phyloP scores from a whole-genome alignment of 35 echinoderm and acorn worm species.

The Lytechinus pictus region DNA sequence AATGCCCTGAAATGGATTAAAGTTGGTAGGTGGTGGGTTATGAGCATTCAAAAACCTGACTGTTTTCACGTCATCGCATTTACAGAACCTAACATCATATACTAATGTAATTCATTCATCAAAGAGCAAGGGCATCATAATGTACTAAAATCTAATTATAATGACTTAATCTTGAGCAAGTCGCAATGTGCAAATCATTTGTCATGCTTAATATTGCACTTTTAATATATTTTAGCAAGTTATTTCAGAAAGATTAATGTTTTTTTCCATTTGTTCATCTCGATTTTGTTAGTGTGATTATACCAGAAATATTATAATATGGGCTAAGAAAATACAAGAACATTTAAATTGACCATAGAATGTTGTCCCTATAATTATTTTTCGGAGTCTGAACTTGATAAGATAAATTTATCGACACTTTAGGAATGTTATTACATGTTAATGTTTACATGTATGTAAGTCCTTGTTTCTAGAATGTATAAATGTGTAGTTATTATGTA shows the following conservation, averaged over 20 bases:
- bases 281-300: not conserved
- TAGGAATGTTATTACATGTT: not conserved
- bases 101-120: not conserved
- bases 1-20: not conserved
- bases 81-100: not conserved
- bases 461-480: not conserved
- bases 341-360: not conserved
- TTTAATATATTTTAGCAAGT: not conserved
- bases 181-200: not conserved
- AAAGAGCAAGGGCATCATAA: not conserved
- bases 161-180: not conserved
- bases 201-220: not conserved
- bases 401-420: not conserved
- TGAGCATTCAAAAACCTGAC: not conserved
- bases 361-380: not conserved
- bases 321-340: not conserved
- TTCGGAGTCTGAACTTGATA: not conserved
- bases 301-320: not conserved
- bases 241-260: not conserved
- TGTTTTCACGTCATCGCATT: not conserved
- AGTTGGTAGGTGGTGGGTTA: not conserved
- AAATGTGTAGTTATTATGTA: not conserved
- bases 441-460: not conserved
- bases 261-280: not conserved
- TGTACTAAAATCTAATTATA: not conserved